These are phyloP conservation scores for Zosterops pallidus DNA, from an alignment of 2,113 vertebrate species.

Conservation along the genomic window DNA sequence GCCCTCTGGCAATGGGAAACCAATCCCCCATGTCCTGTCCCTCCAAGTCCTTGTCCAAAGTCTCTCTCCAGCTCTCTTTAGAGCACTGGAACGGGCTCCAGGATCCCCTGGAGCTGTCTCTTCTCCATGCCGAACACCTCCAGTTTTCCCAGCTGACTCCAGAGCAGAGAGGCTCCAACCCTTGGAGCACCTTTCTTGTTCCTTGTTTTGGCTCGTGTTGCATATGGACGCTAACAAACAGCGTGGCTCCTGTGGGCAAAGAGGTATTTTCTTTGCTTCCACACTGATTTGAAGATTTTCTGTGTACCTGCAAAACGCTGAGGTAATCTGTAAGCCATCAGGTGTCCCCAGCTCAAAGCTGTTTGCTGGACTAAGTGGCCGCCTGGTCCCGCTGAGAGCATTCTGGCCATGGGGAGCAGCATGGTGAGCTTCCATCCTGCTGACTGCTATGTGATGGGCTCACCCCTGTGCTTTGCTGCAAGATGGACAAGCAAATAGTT, in stretches of 20 bases:
- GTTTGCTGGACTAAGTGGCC: not conserved
- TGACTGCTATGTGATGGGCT: not conserved
- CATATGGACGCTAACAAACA: not conserved
- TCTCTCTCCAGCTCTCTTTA: not conserved
- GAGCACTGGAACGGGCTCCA: not conserved
- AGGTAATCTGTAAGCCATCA: not conserved
- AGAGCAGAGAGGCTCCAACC: not conserved
- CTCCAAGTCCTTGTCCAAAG: not conserved
- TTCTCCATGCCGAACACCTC: not conserved
- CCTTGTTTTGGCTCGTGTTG: not conserved
- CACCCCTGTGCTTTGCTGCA: not conserved
- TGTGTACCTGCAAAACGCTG: not conserved
- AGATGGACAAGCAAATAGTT: not conserved
- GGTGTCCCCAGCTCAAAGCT: not conserved
- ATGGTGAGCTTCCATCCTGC: not conserved
- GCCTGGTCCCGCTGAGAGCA: not conserved
- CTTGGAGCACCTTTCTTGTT: not conserved
- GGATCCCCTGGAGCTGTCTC: accelerated
- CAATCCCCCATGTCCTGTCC: not conserved
- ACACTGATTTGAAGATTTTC: not conserved
- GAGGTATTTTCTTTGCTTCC: not conserved
- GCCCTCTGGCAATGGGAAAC: not conserved
- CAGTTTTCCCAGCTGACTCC: not conserved
- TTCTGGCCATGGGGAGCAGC: not conserved
- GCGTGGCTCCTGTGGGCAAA: not conserved